A percentile compares a stretch with the other conserved stretches of the same genome.
phyloP scores from a whole-genome alignment of 2,113 vertebrate genomes.

The Zosterops hypoxanthus region DNA sequence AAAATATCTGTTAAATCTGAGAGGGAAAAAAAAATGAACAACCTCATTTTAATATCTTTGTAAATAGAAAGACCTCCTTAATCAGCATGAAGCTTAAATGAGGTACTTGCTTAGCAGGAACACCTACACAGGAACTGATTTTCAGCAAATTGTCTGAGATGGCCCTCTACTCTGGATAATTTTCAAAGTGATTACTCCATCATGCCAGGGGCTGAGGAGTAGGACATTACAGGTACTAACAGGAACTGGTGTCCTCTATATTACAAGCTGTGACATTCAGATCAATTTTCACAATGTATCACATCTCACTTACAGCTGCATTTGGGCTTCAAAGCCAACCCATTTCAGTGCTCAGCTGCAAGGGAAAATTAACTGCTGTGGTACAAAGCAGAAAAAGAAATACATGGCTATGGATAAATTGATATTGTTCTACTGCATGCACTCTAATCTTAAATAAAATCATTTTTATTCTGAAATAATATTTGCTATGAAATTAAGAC shows the following conservation, averaged over 20 bases:
- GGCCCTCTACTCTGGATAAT: conserved; percentile 23
- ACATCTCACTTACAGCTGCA: background rate
- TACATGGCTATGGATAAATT: background rate
- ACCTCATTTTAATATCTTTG: conserved; percentile 29
- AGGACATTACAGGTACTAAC: conserved; percentile 20
- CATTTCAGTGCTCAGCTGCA: background rate
- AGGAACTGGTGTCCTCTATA: background rate
- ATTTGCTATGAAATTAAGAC: background rate
- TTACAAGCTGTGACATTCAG: conserved; percentile 36
- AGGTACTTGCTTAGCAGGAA: conserved; percentile 42
- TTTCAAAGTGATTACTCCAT: conserved; percentile 36
- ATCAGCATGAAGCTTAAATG: conserved; percentile 47
- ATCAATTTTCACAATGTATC: conserved; percentile 40
- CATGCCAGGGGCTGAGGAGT: background rate
- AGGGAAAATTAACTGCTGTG: background rate
- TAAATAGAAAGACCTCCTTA: conserved; percentile 38
- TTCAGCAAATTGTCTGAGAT: conserved; percentile 45
- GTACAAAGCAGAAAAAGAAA: background rate
- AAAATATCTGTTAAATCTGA: conserved; percentile 24
- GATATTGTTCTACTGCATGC: background rate
- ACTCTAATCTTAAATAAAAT: background rate
- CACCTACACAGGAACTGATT: conserved; percentile 42
- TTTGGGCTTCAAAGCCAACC: conserved; percentile 10
- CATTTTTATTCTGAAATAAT: background rate
- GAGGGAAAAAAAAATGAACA: background rate